Conservation (phyloP, 2,113 vertebrate species). For the Chloropsis cyanopogon region DNA sequence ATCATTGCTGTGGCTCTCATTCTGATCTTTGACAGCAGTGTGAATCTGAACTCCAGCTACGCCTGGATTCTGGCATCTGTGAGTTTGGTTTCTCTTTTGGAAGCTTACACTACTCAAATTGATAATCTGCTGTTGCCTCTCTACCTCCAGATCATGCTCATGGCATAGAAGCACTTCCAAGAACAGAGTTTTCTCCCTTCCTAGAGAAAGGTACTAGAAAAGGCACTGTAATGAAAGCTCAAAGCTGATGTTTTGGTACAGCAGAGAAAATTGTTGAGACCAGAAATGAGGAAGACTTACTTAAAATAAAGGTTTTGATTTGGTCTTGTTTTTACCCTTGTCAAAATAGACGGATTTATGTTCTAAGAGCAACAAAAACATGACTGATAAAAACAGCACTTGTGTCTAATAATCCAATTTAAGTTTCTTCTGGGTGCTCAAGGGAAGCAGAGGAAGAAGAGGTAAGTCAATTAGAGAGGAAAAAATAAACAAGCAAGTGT, state of each 20-base stretch:
- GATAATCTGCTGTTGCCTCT: conserved; percentile 95
- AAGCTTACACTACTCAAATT: conserved; percentile 94
- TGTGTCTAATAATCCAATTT: background rate
- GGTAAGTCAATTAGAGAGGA: background rate
- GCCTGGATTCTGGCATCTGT: conserved; percentile 90
- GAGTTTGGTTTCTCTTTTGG: conserved; percentile 87
- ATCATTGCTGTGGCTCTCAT: conserved; percentile 93
- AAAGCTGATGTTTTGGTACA: background rate
- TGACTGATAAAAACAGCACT: background rate
- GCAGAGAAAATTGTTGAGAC: background rate
- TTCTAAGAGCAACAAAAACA: background rate
- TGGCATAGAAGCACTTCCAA: conserved; percentile 74
- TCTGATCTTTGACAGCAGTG: conserved; percentile 87
- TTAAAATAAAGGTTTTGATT: conserved; percentile 43
- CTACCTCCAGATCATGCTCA: conserved; percentile 91
- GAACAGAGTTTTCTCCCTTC: background rate
- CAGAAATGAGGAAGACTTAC: background rate
- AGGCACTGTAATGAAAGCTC: background rate
- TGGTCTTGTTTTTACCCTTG: background rate
- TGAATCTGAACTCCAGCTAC: conserved; percentile 90
- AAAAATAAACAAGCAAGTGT: background rate
- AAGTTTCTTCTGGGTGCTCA: background rate
- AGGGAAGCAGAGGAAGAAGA: background rate
- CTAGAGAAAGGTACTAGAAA: background rate
- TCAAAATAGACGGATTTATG: background rate